Percentiles rank a stretch among this genome's conserved stretches.
phyloP scores from a whole-genome alignment of 2,888 invertebrate genomes.

The Papilio elwesi region DNA sequence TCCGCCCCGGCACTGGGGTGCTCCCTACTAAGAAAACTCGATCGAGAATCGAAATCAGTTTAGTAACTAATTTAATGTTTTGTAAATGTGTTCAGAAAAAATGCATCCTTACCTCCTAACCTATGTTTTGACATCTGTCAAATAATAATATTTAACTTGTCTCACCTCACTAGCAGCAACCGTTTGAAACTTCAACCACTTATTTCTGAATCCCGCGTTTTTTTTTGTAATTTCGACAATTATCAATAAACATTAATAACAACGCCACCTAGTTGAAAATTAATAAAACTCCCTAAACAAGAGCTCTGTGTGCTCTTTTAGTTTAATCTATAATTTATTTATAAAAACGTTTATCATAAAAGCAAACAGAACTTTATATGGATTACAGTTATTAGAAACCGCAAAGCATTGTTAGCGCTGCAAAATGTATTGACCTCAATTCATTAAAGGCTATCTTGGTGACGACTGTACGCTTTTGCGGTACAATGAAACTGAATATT shows the following conservation, averaged over 20 bases:
- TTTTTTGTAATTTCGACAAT: no score
- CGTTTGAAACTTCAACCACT: no score
- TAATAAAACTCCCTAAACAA: not conserved
- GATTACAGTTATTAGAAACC: constrained; percentile 27
- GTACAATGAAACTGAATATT: not conserved
- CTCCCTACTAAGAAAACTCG: constrained; percentile 53
- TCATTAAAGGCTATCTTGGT: constrained; percentile 10
- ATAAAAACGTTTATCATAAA: constrained; percentile 5
- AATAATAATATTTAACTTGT: no score
- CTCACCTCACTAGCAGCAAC: no score
- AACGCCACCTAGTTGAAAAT: no score
- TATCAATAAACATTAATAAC: no score
- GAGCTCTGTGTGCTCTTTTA: not conserved
- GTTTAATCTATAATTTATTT: not conserved
- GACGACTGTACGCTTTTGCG: not conserved
- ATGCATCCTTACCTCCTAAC: no score
- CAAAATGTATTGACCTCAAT: constrained; percentile 33
- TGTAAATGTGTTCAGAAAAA: no score
- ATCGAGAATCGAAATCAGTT: constrained; percentile 12
- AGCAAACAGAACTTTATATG: constrained; percentile 23
- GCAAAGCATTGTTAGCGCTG: constrained; percentile 31
- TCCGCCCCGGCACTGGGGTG: constrained; percentile 52
- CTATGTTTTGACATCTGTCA: no score
- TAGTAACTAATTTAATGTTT: not conserved
- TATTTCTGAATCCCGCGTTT: no score